A percentile compares a stretch with the other conserved stretches of the same genome.
Evolutionary conservation across 1,140 invertebrate genomes (phyloP).

Genomic region (Macrostomum lignano): DNA sequence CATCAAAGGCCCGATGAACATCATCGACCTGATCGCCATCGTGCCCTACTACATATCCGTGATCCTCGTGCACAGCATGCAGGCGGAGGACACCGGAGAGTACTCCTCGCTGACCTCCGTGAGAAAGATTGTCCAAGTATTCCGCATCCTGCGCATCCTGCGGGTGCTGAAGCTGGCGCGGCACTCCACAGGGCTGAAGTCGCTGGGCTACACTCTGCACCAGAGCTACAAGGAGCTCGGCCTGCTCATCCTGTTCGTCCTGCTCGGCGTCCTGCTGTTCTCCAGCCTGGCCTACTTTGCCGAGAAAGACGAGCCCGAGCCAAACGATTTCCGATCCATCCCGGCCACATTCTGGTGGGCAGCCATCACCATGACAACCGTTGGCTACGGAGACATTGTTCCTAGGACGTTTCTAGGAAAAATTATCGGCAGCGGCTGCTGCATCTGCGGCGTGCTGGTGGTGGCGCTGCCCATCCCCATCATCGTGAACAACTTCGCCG

Average conservation of each 20-base stretch:
- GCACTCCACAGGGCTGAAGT: conserved; percentile 8
- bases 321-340: conserved; percentile 15
- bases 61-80: conserved; percentile 11
- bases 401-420: conserved; percentile 9
- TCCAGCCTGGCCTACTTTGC: conserved; percentile 22
- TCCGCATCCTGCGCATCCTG: conserved; percentile 8
- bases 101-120: conserved; percentile 10
- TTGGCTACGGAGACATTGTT: conserved; percentile 34
- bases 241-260: conserved; percentile 8
- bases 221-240: conserved; percentile 8
- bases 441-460: conserved; percentile 9
- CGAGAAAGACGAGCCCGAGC: conserved; percentile 16
- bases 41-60: conserved; percentile 14
- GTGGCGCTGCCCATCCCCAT: conserved; percentile 84
- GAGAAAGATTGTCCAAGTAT: conserved; percentile 9
- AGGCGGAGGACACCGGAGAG: conserved; percentile 11
- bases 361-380: conserved; percentile 17
- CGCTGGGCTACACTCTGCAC: conserved; percentile 8
- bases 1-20: conserved; percentile 11
- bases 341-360: conserved; percentile 21
- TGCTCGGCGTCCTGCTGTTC: conserved; percentile 17
- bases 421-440: conserved; percentile 9
- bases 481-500: conserved; percentile 32
- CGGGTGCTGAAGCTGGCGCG: conserved; percentile 9
- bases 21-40: conserved; percentile 14